Percentiles rank a stretch among this genome's conserved stretches.
Conservation (phyloP, 1,140 invertebrate species). For the Parasteatoda tepidariorum region DNA sequence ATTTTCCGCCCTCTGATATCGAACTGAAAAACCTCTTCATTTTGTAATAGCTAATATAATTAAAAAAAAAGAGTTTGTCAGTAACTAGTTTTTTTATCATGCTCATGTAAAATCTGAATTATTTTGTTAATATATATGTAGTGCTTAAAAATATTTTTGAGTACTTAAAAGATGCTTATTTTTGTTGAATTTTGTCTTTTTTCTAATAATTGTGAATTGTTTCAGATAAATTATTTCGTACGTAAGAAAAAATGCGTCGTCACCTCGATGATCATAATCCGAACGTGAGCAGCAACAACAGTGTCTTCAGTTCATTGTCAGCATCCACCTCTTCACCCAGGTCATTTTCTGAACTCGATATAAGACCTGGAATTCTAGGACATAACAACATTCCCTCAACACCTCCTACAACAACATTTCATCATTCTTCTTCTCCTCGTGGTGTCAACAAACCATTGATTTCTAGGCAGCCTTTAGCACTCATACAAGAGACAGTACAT, state of each 20-base stretch:
- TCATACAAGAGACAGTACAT: constrained; percentile 51
- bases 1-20: too few species aligned
- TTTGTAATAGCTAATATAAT: neutral
- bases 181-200: neutral
- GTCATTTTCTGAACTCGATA: neutral
- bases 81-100: neutral
- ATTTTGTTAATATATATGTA: neutral
- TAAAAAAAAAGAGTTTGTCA: neutral
- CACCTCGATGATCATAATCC: constrained; percentile 36
- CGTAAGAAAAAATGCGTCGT: constrained; percentile 56
- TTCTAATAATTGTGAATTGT: neutral
- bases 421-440: neutral
- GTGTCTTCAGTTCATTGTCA: neutral
- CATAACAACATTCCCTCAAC: neutral
- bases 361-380: neutral
- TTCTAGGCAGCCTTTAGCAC: constrained; percentile 32
- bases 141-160: neutral
- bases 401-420: neutral
- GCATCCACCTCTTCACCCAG: neutral
- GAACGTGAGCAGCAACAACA: constrained; percentile 5
- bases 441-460: neutral
- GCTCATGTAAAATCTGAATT: neutral
- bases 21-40: too few species aligned
- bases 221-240: constrained; percentile 43
- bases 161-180: neutral